These are phyloP conservation scores for Lanistes nyassanus DNA, from an alignment of 1,140 invertebrate species.

Conservation along the genomic window DNA sequence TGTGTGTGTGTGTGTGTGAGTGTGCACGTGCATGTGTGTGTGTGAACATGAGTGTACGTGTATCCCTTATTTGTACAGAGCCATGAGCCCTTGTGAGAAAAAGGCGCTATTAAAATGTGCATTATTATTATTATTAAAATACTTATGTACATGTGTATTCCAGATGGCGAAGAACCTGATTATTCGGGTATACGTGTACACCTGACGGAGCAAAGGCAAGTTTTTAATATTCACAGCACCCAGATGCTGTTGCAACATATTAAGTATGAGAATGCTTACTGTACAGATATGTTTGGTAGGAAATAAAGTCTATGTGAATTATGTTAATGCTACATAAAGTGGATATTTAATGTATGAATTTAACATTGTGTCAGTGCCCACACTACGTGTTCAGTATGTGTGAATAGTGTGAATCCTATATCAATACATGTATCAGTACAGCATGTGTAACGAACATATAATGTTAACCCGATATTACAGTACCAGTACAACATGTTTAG, in stretches of 20 bases:
- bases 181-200: constrained; percentile 35
- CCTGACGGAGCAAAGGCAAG: constrained; percentile 31
- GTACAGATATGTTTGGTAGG: background rate
- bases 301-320: background rate
- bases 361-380: no score
- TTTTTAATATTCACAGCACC: background rate
- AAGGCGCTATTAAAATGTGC: background rate
- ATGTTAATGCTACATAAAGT: no score
- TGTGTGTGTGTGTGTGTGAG: constrained; percentile 48
- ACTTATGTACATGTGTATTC: background rate
- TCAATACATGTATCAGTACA: no score
- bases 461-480: no score
- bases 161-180: constrained; percentile 28
- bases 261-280: background rate
- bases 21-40: background rate
- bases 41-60: background rate
- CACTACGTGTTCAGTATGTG: no score
- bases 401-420: no score
- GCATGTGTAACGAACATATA: no score
- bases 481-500: no score
- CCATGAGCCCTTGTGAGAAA: no score
- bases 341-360: no score
- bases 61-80: no score
- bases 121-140: background rate
- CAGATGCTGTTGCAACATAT: background rate